Percentiles rank a stretch among this genome's conserved stretches.
These are phyloP conservation scores for Sebastes fasciatus DNA, from an alignment of 2,113 vertebrate genomes.

Conservation along the genomic window DNA sequence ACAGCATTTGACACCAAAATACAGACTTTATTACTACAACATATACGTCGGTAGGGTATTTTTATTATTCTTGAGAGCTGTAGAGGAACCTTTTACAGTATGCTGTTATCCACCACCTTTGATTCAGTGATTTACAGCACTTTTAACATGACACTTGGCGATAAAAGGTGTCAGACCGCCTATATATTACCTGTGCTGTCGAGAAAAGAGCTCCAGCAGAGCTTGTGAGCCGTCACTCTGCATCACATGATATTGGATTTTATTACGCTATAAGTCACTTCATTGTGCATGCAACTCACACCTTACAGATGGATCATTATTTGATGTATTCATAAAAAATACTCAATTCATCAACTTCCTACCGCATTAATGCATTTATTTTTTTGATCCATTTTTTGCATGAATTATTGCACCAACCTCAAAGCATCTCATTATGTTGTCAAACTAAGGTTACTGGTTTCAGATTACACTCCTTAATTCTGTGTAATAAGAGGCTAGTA, in stretches of 20 bases:
- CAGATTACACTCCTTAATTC: background rate
- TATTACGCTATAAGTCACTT: background rate
- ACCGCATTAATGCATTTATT: background rate
- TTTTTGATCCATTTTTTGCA: background rate
- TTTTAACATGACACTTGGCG: background rate
- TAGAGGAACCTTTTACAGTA: background rate
- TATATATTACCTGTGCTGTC: no score
- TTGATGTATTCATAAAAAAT: background rate
- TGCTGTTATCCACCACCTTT: no score
- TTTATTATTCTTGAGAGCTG: background rate
- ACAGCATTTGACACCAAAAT: background rate
- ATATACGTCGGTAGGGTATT: background rate
- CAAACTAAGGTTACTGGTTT: background rate
- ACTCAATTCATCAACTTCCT: background rate
- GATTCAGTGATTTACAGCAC: background rate
- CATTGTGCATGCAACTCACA: background rate
- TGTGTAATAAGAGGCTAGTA: background rate
- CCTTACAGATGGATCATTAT: background rate
- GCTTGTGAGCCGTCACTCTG: background rate
- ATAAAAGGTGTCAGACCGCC: no score
- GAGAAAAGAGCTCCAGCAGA: background rate
- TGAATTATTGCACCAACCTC: background rate
- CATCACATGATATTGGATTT: background rate
- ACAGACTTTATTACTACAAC: background rate
- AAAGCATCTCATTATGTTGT: background rate